Conservation (phyloP, 2,888 invertebrate genomes). For the Drosophila yooni region DNA sequence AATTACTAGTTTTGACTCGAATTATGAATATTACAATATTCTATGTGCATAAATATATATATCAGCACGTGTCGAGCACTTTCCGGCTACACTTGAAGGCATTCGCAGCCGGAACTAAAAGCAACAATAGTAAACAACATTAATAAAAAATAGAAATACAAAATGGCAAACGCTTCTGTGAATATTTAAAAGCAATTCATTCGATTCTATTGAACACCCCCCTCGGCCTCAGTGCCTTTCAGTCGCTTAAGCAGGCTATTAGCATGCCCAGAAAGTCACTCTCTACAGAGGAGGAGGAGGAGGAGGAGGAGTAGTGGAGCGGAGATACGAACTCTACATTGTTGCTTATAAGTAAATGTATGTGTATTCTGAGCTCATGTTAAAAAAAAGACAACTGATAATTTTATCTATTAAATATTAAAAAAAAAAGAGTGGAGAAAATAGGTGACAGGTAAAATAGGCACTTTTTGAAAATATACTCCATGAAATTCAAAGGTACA, state of each 20-base stretch:
- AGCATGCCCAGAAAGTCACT: constrained; percentile 61
- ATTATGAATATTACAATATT: not conserved
- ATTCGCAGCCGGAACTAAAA: constrained; percentile 31
- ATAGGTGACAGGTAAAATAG: not conserved
- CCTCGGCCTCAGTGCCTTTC: constrained; percentile 10
- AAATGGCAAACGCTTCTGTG: constrained; percentile 49
- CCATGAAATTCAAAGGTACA: too few species aligned
- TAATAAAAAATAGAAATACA: constrained; percentile 25
- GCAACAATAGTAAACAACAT: constrained; percentile 24
- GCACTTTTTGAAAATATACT: not conserved
- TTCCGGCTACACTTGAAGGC: not conserved
- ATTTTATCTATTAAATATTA: not conserved
- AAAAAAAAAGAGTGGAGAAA: not conserved
- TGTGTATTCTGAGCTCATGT: constrained; percentile 1
- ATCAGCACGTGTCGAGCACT: constrained; percentile 31
- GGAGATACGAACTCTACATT: not conserved
- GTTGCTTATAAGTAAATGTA: constrained; percentile 16
- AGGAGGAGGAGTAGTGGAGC: not conserved
- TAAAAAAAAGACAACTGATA: not conserved
- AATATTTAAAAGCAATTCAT: constrained; percentile 63
- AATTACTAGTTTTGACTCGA: not conserved
- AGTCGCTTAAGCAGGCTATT: constrained; percentile 66
- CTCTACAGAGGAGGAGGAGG: constrained; percentile 12
- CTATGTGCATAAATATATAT: not conserved
- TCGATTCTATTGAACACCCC: constrained; percentile 54